phyloP scores from a whole-genome alignment of 2,113 vertebrate genomes.

The Gallinago jamesoni region DNA sequence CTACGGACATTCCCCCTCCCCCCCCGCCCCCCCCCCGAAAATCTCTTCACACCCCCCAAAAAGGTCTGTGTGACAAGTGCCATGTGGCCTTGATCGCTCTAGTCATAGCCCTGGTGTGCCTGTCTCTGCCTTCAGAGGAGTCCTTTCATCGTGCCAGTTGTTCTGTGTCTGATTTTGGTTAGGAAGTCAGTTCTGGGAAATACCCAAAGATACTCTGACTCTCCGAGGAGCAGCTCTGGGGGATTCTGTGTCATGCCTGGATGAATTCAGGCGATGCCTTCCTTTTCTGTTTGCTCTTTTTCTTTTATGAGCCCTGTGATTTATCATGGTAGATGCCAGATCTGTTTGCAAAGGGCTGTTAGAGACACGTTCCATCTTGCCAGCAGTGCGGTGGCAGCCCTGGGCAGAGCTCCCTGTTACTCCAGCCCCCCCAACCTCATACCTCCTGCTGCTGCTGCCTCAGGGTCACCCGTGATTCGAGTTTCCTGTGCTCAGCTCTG shows the following conservation, averaged over 20 bases:
- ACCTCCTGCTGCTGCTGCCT: not conserved
- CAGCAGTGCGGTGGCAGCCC: not conserved
- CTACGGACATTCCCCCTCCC: rapidly evolving
- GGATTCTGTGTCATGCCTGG: not conserved
- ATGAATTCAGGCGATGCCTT: not conserved
- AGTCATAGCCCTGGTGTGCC: not conserved
- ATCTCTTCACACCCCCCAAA: not conserved
- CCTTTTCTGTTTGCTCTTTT: not conserved
- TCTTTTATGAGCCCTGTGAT: not conserved
- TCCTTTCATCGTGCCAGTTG: not conserved
- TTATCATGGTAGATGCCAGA: not conserved
- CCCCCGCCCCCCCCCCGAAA: not conserved
- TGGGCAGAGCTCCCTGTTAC: not conserved
- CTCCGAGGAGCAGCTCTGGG: not conserved
- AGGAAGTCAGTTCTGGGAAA: not conserved
- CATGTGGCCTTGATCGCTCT: not conserved
- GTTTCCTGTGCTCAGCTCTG: not conserved
- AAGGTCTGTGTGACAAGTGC: not conserved
- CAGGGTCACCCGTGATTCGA: rapidly evolving
- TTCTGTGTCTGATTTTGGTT: not conserved
- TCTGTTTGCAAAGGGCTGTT: not conserved
- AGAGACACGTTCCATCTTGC: not conserved
- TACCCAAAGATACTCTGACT: not conserved
- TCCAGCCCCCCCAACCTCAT: not conserved
- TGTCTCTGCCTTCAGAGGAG: not conserved